Conservation (phyloP, 2,888 invertebrate species). For the Arrhopalites spinosus region DNA sequence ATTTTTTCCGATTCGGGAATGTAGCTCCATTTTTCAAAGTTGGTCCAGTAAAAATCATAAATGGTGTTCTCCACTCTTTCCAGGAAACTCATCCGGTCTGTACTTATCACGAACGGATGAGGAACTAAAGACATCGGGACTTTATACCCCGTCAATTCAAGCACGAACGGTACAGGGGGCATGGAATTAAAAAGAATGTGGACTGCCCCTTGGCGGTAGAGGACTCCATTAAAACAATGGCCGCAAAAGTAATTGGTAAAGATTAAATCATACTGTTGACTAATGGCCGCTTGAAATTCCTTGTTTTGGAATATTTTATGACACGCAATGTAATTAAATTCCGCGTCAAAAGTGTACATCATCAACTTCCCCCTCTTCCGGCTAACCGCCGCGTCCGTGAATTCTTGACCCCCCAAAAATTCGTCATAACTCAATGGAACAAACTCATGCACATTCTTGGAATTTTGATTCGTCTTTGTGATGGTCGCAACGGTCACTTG, state of each 20-base stretch:
- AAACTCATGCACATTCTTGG: conserved; percentile 58
- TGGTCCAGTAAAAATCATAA: background rate
- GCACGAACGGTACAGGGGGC: background rate
- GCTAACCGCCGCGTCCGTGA: background rate
- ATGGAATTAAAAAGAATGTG: conserved; percentile 43
- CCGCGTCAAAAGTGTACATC: background rate
- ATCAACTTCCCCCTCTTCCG: background rate
- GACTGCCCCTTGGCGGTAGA: conserved; percentile 61
- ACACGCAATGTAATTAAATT: conserved; percentile 21
- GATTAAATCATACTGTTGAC: conserved; percentile 55
- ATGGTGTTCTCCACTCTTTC: background rate
- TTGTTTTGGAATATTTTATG: conserved; percentile 32
- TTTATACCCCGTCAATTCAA: conserved; percentile 16
- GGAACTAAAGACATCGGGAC: conserved; percentile 14
- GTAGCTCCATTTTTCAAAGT: background rate
- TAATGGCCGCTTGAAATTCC: conserved; percentile 31
- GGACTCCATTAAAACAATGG: conserved; percentile 61
- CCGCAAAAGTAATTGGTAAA: conserved; percentile 58
- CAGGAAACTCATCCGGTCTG: conserved; percentile 22
- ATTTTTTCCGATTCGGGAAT: conserved; percentile 16
- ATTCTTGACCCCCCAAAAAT: conserved; percentile 13
- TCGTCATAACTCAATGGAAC: conserved; percentile 5
- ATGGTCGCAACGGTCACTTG: conserved; percentile 64
- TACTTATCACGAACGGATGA: conserved; percentile 4
- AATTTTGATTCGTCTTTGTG: conserved; percentile 59